These are phyloP conservation scores for Meliscaeva auricollis DNA, from an alignment of 2,888 invertebrate genomes.

Conservation along the genomic window DNA sequence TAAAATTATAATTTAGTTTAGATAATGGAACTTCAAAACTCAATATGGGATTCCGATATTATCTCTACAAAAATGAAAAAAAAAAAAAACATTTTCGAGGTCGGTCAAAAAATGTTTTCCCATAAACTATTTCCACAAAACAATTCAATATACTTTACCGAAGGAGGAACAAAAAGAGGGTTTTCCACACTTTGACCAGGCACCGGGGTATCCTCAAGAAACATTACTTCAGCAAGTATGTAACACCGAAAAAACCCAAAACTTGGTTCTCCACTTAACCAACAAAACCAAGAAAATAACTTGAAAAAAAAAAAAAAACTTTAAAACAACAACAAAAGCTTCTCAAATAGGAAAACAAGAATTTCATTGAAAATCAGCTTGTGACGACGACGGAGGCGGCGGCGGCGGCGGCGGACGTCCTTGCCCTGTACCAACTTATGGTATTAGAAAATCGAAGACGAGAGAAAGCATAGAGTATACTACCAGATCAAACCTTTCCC, in stretches of 20 bases:
- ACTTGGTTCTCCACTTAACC: constrained; percentile 46
- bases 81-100: not conserved
- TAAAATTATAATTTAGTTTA: not conserved
- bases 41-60: not conserved
- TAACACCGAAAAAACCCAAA: constrained; percentile 45
- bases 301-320: constrained; percentile 18
- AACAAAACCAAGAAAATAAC: constrained; percentile 35
- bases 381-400: not conserved
- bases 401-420: constrained; percentile 2
- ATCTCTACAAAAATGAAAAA: not conserved
- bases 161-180: constrained; percentile 7
- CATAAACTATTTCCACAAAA: constrained; percentile 3
- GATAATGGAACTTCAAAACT: not conserved
- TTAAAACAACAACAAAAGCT: constrained; percentile 21
- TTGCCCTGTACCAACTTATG: not conserved
- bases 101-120: not conserved
- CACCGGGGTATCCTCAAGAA: constrained; percentile 18
- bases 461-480: constrained; percentile 22
- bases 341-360: constrained; percentile 24
- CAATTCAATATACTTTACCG: not conserved
- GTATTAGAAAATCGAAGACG: constrained; percentile 59
- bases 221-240: constrained; percentile 47
- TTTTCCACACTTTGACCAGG: constrained; percentile 22
- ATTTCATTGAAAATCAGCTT: constrained; percentile 52
- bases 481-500: constrained; percentile 36